A percentile compares a stretch with the other conserved stretches of the same genome.
phyloP scores from a whole-genome alignment of 1,140 invertebrate species.

The Calosoma granatense region DNA sequence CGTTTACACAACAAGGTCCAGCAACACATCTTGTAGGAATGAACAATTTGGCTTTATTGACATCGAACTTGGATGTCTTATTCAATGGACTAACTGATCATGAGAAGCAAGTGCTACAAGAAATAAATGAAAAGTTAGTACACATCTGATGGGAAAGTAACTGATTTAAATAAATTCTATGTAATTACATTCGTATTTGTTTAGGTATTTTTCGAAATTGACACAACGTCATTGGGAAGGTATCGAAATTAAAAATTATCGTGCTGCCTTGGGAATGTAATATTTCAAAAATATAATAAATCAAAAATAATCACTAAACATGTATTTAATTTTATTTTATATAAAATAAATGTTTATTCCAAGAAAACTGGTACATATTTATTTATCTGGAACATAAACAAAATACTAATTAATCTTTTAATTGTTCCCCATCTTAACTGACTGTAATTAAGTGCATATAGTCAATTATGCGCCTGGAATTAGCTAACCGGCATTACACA shows the following conservation, averaged over 20 bases:
- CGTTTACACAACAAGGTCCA: conserved; percentile 44
- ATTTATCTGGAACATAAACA: too few relatives aligned
- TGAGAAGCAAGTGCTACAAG: conserved; percentile 47
- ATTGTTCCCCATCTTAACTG: too few relatives aligned
- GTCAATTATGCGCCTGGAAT: too few relatives aligned
- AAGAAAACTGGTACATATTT: too few relatives aligned
- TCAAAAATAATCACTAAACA: too few relatives aligned
- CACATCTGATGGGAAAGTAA: conserved; percentile 11
- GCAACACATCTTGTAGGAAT: conserved; percentile 60
- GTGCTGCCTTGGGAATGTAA: not conserved
- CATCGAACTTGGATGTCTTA: conserved; percentile 48
- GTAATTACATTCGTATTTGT: too few relatives aligned
- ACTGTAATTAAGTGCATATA: too few relatives aligned
- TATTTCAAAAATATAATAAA: conserved; percentile 15
- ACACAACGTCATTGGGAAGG: conserved; percentile 42
- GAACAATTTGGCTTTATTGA: conserved; percentile 47
- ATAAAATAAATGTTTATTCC: too few relatives aligned
- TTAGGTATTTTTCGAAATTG: conserved; percentile 28
- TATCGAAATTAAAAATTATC: conserved; percentile 31
- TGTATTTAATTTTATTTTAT: too few relatives aligned
- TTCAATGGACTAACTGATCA: conserved; percentile 47
- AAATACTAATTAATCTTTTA: too few relatives aligned
- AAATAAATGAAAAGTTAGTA: conserved; percentile 53
- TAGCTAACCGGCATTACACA: too few relatives aligned
- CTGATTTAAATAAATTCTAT: conserved; percentile 14